phyloP scores from a whole-genome alignment of 2,113 vertebrate genomes.

The Brachirus orientalis region DNA sequence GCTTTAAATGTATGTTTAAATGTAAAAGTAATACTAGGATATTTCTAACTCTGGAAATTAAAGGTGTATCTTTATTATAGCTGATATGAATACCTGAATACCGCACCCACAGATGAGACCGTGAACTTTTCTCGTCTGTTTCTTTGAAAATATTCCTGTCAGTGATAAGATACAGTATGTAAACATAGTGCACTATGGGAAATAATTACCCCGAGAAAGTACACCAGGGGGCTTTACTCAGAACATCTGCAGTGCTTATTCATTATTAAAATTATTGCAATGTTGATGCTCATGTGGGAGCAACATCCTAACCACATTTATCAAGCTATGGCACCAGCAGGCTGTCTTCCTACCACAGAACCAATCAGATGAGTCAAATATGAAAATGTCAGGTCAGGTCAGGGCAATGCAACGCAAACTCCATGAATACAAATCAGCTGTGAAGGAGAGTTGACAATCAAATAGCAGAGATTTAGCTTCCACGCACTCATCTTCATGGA shows the following conservation, averaged over 20 bases:
- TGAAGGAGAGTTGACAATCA: conserved; percentile 46
- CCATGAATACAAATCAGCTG: conserved; percentile 62
- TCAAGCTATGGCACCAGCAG: conserved; percentile 32
- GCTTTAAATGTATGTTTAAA: no score
- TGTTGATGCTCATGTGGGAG: conserved; percentile 2
- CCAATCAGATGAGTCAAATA: conserved; percentile 40
- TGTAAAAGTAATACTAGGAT: no score
- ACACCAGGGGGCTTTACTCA: no score
- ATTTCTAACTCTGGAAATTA: not conserved
- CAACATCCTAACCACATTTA: conserved; percentile 8
- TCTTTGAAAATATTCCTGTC: conserved; percentile 14
- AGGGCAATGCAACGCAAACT: conserved; percentile 24
- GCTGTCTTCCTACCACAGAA: conserved; percentile 15
- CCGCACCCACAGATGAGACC: not conserved
- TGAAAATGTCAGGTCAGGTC: conserved; percentile 48
- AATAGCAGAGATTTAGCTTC: conserved; percentile 24
- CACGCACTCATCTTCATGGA: conserved; percentile 9
- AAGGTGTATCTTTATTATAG: conserved; percentile 3
- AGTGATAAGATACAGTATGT: no score
- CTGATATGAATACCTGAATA: not conserved
- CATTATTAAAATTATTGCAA: conserved; percentile 38
- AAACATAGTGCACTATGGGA: no score
- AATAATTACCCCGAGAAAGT: no score
- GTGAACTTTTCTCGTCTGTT: not conserved
- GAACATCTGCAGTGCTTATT: conserved; percentile 43